Conservation (phyloP, 2,797 vertebrate species). For the Luscinia megarhynchos region DNA sequence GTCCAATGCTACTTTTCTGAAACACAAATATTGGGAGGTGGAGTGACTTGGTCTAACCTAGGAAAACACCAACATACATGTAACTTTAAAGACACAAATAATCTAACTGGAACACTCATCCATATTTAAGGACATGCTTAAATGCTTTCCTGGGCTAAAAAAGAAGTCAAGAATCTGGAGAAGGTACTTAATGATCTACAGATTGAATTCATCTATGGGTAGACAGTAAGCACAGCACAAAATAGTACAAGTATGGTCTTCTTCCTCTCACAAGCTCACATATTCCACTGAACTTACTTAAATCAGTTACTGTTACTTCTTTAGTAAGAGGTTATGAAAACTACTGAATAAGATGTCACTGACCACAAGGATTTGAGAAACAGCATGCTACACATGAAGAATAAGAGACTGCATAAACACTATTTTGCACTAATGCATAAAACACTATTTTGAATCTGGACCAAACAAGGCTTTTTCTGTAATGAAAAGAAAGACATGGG, state of each 20-base stretch:
- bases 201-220: background rate
- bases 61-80: background rate
- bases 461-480: background rate
- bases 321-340: background rate
- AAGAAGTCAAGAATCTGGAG: background rate
- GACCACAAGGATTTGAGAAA: background rate
- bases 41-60: background rate
- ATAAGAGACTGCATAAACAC: background rate
- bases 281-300: background rate
- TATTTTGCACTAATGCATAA: background rate
- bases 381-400: background rate
- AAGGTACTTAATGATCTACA: background rate
- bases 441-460: background rate
- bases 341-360: background rate
- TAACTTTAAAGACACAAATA: background rate
- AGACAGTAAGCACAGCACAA: background rate
- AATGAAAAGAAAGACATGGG: background rate
- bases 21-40: background rate
- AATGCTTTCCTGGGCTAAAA: background rate
- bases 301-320: background rate
- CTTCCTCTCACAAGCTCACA: background rate
- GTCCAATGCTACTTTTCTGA: background rate
- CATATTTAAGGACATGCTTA: background rate
- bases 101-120: background rate
- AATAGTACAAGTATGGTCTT: background rate